Base-by-base conservation (phyloP, 2,113 vertebrate species). In the Pseudorectes ferrugineus region DNA sequence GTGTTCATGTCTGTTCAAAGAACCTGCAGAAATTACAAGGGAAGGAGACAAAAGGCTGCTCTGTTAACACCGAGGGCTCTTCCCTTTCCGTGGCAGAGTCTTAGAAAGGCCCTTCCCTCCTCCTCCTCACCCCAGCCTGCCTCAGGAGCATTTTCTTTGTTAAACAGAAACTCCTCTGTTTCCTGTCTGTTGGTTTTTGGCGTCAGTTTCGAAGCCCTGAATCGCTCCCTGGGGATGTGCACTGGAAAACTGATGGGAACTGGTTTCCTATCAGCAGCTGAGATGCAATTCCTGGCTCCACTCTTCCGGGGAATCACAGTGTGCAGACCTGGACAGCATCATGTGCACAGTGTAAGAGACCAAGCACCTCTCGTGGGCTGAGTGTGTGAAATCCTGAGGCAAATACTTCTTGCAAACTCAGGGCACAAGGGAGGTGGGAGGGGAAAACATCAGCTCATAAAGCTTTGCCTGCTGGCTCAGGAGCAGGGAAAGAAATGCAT, bases 161-260 rank as follows among this genome's bases (percentile, higher is more conserved):
- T 75, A 76, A 94, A 79, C 0, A 95, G 78, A 82, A 94, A 79
- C 63, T 24, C 9, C 45, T 88, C 35, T 90, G 61, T 70, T 96
- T 95, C 95, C 94, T 88, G 93, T 85, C 93, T 42, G 3, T 75
- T 75, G 71, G 68, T 28, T 95, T 62, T 89, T 94, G 66, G 74
- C 21, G 0, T 73, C 62, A 3, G 28, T 48, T 80, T 89, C 55
- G 75, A 77, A 93, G 67, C 13, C 54, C 67, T 51, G 45, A 82
- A 46, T 95, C 9, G 1, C 62, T 46, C 94, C 86, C 76, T 18
- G 62, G 90, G 85, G 96, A 49, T 10, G 16, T 6, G 3, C 3
- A 1, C 74, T 89, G 75, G 85, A 76, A 78, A 87, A 85, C 18
- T 89, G 91, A 46, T 73, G 95, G 81, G 81, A 93, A 85, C 71